These are phyloP conservation scores for Athene noctua DNA, from an alignment of 2,113 vertebrate species.

Conservation along the genomic window DNA sequence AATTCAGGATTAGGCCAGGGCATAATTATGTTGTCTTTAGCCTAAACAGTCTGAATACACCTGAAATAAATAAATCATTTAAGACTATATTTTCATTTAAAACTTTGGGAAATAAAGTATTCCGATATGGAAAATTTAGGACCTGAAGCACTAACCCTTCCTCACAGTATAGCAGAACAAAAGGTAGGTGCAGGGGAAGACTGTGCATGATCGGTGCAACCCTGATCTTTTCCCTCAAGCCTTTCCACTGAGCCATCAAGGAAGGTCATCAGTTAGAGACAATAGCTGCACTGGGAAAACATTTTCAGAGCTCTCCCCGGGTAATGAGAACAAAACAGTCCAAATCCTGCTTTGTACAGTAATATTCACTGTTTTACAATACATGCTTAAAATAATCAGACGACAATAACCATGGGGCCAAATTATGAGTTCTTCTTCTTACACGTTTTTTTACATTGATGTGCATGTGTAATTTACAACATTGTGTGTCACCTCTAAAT, in stretches of 20 bases:
- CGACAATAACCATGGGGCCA: neutral
- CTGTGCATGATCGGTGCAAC: accelerated
- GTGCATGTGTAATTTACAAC: neutral
- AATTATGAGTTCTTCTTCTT: neutral
- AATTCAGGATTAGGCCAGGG: neutral
- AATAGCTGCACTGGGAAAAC: neutral
- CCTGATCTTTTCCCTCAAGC: neutral
- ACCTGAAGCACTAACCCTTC: neutral
- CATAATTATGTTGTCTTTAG: neutral
- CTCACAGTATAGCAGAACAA: neutral
- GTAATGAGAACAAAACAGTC: neutral
- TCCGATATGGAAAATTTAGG: neutral
- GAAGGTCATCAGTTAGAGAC: neutral
- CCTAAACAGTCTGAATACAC: neutral
- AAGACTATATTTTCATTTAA: neutral
- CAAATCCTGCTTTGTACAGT: neutral
- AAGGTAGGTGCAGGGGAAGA: neutral
- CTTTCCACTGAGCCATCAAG: neutral
- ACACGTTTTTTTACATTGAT: neutral
- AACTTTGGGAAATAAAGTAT: neutral
- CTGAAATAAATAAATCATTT: neutral
- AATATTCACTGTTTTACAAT: neutral
- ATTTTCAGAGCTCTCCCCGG: neutral
- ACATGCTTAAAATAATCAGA: neutral
- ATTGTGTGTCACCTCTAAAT: neutral